These are phyloP conservation scores for Paedocypris micromegethes DNA, from an alignment of 2,797 vertebrate genomes.

Conservation along the genomic window DNA sequence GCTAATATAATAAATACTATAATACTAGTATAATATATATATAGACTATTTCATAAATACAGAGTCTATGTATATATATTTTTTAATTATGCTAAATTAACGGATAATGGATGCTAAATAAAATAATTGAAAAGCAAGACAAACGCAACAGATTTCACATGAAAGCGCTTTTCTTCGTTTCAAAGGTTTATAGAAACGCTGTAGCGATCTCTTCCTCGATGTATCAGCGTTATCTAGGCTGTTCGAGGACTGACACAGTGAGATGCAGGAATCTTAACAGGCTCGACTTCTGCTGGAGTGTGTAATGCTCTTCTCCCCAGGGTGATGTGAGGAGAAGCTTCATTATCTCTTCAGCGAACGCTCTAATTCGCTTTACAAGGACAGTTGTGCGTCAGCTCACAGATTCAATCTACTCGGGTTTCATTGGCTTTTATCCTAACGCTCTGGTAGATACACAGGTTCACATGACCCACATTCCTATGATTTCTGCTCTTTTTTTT, in stretches of 20 bases:
- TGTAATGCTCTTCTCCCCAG: constrained; percentile 5
- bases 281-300: constrained; percentile 3
- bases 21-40: too few species aligned
- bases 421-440: too few species aligned
- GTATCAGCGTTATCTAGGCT: constrained; percentile 1
- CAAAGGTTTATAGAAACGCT: neutral
- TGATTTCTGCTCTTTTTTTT: neutral
- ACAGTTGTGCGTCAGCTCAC: neutral
- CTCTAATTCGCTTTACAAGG: neutral
- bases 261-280: constrained; percentile 6
- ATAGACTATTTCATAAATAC: too few species aligned
- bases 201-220: neutral
- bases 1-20: too few species aligned
- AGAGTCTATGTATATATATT: too few species aligned
- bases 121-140: too few species aligned
- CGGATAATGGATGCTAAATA: too few species aligned
- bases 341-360: neutral
- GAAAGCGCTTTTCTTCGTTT: too few species aligned
- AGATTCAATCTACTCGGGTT: too few species aligned
- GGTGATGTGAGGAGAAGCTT: constrained; percentile 3
- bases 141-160: too few species aligned
- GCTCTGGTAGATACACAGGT: too few species aligned
- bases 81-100: too few species aligned
- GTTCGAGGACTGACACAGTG: constrained; percentile 5
- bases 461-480: neutral